Evolutionary conservation across 2,113 vertebrate genomes (phyloP).

Genomic region (Anser cygnoides): DNA sequence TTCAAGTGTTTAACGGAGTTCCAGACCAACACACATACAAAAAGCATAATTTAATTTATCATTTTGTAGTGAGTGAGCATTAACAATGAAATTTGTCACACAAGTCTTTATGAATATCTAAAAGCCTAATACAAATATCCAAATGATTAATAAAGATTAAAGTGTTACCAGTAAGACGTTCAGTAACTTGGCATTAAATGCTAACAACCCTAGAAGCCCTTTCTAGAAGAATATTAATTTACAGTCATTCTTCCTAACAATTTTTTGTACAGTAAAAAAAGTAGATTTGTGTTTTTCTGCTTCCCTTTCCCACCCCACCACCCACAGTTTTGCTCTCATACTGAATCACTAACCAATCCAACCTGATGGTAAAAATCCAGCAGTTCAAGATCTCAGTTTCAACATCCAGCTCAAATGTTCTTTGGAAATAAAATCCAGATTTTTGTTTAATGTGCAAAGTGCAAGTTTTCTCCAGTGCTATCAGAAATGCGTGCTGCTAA

Average conservation of each 20-base stretch:
- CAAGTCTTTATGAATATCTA: slow-evolving; percentile 38
- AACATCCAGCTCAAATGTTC: slow-evolving; percentile 38
- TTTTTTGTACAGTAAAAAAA: slow-evolving; percentile 58
- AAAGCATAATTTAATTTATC: slow-evolving; percentile 61
- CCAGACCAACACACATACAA: slow-evolving; percentile 62
- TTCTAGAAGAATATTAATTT: slow-evolving; percentile 64
- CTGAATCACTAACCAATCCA: not conserved
- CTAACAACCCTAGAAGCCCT: slow-evolving; percentile 47
- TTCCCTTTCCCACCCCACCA: slow-evolving; percentile 26
- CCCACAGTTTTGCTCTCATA: slow-evolving; percentile 22
- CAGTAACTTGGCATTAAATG: slow-evolving; percentile 53
- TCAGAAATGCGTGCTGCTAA: slow-evolving; percentile 46
- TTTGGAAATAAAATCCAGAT: slow-evolving; percentile 66
- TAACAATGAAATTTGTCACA: slow-evolving; percentile 43
- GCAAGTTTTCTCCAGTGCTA: slow-evolving; percentile 59
- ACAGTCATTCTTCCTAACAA: slow-evolving; percentile 45
- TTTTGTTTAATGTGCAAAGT: slow-evolving; percentile 68
- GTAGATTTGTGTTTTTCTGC: slow-evolving; percentile 24
- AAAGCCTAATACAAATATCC: slow-evolving; percentile 61
- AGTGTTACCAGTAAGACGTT: slow-evolving; percentile 51
- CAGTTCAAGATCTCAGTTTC: not conserved
- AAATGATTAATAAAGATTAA: slow-evolving; percentile 46
- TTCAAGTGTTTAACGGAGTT: slow-evolving; percentile 50
- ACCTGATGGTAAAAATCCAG: slow-evolving; percentile 19
- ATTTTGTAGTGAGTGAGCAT: slow-evolving; percentile 45